Evolutionary conservation across 2,888 invertebrate genomes (phyloP).

Genomic region (Nasonia oneida): DNA sequence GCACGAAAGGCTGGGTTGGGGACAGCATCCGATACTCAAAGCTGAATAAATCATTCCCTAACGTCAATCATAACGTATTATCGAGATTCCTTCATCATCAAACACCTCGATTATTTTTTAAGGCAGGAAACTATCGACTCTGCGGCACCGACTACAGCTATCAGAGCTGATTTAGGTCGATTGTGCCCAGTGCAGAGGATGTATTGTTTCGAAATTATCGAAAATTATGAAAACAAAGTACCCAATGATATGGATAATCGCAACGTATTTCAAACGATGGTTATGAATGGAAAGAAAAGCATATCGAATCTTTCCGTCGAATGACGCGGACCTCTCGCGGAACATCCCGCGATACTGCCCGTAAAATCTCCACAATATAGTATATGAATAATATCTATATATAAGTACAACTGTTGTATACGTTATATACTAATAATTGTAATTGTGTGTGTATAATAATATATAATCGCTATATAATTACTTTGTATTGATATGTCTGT

Average conservation of each 20-base stretch:
- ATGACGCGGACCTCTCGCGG: neutral
- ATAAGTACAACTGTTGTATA: constrained; percentile 35
- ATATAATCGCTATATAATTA: constrained; percentile 51
- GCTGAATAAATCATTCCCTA: neutral
- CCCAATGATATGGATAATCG: neutral
- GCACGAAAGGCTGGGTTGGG: constrained; percentile 47
- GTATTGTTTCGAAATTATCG: neutral
- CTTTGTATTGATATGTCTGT: constrained; percentile 56
- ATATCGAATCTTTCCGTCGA: constrained; percentile 5
- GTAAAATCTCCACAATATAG: constrained; percentile 33
- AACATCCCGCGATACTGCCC: constrained; percentile 1
- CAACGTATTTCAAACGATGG: neutral
- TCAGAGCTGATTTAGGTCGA: neutral
- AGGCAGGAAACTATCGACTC: neutral
- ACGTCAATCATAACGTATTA: neutral
- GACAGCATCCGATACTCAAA: constrained; percentile 24
- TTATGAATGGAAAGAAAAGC: neutral
- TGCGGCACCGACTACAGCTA: neutral
- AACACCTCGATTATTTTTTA: neutral
- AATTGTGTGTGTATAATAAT: constrained; percentile 45
- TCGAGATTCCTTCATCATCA: constrained; percentile 21
- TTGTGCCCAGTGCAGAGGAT: neutral
- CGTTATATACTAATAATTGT: constrained; percentile 36
- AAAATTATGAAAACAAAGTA: neutral
- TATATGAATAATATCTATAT: constrained; percentile 46